Evolutionary conservation across 2,113 vertebrate genomes (phyloP).

Genomic region (Euleptes europaea): DNA sequence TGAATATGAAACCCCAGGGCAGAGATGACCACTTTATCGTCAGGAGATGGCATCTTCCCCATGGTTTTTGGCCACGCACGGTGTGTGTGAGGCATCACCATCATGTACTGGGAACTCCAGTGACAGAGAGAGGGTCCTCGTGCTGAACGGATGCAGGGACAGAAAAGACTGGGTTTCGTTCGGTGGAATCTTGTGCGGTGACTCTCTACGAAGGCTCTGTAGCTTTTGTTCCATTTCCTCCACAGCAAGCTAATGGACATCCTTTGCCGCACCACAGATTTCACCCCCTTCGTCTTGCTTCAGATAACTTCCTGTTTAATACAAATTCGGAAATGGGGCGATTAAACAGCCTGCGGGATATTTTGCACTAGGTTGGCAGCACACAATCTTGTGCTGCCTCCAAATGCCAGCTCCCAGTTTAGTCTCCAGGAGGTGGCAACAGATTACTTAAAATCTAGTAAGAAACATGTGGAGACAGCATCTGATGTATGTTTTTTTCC

Average conservation of each 20-base stretch:
- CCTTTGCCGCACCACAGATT: not conserved
- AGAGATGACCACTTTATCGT: too few species aligned
- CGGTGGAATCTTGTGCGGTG: not conserved
- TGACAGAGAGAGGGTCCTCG: not conserved
- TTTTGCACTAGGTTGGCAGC: not conserved
- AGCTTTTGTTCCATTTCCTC: not conserved
- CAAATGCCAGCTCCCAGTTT: not conserved
- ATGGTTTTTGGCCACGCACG: not conserved
- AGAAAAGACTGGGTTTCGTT: not conserved
- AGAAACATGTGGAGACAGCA: conserved; percentile 37
- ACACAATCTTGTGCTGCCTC: conserved; percentile 26
- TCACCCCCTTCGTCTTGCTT: not conserved
- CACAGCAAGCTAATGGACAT: not conserved
- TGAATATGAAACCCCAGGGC: not conserved
- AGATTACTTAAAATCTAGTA: conserved; percentile 45
- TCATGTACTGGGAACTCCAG: not conserved
- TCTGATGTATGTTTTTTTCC: conserved; percentile 4
- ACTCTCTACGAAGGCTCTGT: not conserved
- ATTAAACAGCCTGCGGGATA: conserved; percentile 3
- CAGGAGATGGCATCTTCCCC: conserved; percentile 11
- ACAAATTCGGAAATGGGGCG: conserved; percentile 43
- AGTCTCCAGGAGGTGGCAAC: not conserved
- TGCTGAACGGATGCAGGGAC: not conserved
- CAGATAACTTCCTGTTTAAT: conserved; percentile 1
- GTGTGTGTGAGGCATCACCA: not conserved